phyloP scores from a whole-genome alignment of 1,140 invertebrate genomes.

The Aphelinus atriplicis region DNA sequence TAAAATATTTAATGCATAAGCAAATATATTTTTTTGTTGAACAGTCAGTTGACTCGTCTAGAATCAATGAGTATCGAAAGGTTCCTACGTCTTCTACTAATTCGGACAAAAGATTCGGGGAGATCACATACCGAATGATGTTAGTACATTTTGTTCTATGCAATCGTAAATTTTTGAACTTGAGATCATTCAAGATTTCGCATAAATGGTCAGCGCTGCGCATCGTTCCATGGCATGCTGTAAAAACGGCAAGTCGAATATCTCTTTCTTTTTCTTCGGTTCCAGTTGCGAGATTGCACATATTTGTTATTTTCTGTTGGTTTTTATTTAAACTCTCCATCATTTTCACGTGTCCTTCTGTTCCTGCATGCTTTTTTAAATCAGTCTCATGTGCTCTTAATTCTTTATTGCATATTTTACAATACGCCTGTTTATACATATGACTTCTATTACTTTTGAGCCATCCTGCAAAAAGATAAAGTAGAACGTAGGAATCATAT shows the following conservation, averaged over 20 bases:
- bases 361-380: conserved; percentile 1
- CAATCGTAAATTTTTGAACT: conserved; percentile 44
- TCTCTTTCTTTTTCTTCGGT: conserved; percentile 2
- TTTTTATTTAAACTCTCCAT: neutral
- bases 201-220: conserved; percentile 6
- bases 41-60: conserved; percentile 46
- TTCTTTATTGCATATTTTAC: conserved; percentile 17
- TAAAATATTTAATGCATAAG: conserved; percentile 16
- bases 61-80: conserved; percentile 50
- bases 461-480: conserved; percentile 24
- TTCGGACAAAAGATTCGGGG: conserved; percentile 48
- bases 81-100: conserved; percentile 50
- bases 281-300: no score
- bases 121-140: conserved; percentile 55
- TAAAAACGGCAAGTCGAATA: conserved; percentile 1
- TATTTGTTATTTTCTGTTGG: neutral
- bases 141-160: conserved; percentile 56
- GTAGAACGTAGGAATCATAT: no score
- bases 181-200: conserved; percentile 17
- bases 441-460: neutral
- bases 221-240: conserved; percentile 17
- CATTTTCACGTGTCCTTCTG: neutral
- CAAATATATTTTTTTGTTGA: conserved; percentile 13
- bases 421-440: conserved; percentile 2
- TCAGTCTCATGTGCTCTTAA: conserved; percentile 12